Evolutionary conservation across 2,797 vertebrate genomes (phyloP).

Genomic region (Tokudaia tokunoshimensis): DNA sequence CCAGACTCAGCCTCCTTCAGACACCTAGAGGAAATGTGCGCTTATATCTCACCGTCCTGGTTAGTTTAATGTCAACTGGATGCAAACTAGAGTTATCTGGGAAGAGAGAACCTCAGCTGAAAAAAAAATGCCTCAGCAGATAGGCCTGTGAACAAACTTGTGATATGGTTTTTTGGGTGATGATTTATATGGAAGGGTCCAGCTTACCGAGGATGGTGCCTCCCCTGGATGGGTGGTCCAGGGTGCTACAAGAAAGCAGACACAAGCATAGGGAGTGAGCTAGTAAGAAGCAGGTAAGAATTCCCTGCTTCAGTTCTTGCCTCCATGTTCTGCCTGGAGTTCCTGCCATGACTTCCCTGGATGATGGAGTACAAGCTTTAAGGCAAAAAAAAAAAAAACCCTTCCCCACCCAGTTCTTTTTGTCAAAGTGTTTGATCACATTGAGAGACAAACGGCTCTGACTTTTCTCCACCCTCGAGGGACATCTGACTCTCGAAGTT

Average conservation of each 20-base stretch:
- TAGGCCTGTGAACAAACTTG: background rate
- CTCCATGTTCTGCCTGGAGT: background rate
- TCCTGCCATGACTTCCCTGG: background rate
- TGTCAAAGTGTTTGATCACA: background rate
- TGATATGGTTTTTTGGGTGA: no score
- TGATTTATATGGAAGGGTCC: background rate
- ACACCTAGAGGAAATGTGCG: accelerated
- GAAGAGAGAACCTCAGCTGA: background rate
- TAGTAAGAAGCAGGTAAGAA: background rate
- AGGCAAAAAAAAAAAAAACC: background rate
- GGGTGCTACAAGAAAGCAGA: background rate
- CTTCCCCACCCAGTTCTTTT: background rate
- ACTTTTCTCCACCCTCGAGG: background rate
- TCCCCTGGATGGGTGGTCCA: no score
- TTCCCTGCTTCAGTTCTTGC: no score
- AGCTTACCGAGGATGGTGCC: no score
- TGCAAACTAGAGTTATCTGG: background rate
- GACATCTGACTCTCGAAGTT: background rate
- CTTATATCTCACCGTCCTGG: background rate
- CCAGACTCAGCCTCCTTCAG: background rate
- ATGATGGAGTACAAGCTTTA: background rate
- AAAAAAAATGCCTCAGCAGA: background rate
- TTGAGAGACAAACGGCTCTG: background rate
- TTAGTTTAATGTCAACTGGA: background rate
- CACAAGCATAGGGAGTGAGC: background rate